These are phyloP conservation scores for Lophotis ruficrista DNA, from an alignment of 2,113 vertebrate species.

Conservation along the genomic window DNA sequence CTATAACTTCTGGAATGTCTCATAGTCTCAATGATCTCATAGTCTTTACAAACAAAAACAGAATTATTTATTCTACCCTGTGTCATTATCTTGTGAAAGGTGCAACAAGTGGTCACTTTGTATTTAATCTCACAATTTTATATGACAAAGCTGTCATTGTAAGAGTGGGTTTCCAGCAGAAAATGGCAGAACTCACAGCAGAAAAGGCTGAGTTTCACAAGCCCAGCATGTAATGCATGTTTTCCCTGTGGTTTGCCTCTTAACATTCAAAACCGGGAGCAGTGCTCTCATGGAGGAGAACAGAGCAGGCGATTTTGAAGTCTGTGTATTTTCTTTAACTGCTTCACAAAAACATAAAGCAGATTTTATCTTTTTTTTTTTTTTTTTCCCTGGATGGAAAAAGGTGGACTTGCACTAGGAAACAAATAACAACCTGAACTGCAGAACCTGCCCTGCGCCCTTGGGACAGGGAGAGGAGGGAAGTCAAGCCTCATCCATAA, in stretches of 20 bases:
- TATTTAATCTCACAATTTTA: not conserved
- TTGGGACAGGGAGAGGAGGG: constrained; percentile 7
- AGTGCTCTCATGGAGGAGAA: not conserved
- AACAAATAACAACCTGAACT: not conserved
- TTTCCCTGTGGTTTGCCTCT: not conserved
- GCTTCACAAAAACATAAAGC: not conserved
- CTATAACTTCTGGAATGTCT: not conserved
- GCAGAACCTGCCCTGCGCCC: not conserved
- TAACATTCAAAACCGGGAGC: not conserved
- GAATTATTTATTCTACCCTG: not conserved
- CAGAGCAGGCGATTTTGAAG: not conserved
- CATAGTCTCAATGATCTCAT: not conserved
- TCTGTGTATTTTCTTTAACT: not conserved
- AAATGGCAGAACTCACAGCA: not conserved
- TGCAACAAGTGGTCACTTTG: not conserved
- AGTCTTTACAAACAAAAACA: not conserved
- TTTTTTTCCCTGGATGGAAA: not conserved
- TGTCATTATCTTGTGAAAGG: not conserved
- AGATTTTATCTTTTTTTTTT: not conserved
- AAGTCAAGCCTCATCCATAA: not conserved
- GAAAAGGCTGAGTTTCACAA: not conserved
- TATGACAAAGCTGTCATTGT: not conserved
- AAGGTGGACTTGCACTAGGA: not conserved
- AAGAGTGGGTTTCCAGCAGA: not conserved
- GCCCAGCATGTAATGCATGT: not conserved